Evolutionary conservation across 2,888 invertebrate species (phyloP).

Genomic region (Cephonodes hylas): DNA sequence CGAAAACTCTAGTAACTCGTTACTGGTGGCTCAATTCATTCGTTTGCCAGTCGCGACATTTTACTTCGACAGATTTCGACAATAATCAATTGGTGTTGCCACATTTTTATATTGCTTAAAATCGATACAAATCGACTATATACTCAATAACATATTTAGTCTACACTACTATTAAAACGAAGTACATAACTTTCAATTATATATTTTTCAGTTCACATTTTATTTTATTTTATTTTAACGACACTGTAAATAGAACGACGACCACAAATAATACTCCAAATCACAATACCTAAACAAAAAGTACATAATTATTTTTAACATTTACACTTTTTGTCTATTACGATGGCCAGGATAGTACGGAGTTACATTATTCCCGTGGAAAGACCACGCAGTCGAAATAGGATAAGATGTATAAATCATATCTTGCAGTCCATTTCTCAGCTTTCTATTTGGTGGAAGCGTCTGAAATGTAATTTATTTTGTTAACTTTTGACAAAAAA

Average conservation of each 20-base stretch:
- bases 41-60: not conserved
- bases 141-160: no score
- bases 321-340: slow-evolving; percentile 24
- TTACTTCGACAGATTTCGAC: slow-evolving; percentile 1
- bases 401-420: slow-evolving; percentile 57
- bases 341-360: slow-evolving; percentile 28
- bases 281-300: not conserved
- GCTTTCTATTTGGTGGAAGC: slow-evolving; percentile 25
- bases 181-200: not conserved
- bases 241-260: not conserved
- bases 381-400: slow-evolving; percentile 61
- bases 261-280: not conserved
- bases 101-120: not conserved
- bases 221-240: not conserved
- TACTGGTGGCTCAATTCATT: not conserved
- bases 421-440: slow-evolving; percentile 71
- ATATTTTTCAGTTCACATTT: not conserved
- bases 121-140: no score
- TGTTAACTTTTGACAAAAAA: not conserved
- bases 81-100: not conserved
- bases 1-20: slow-evolving; percentile 46
- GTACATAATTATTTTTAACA: slow-evolving; percentile 2
- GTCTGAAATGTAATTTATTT: slow-evolving; percentile 31
- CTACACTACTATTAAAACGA: slow-evolving; percentile 10
- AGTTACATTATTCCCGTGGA: slow-evolving; percentile 50